phyloP scores from a whole-genome alignment of 2,797 vertebrate species.

The Betta splendens region DNA sequence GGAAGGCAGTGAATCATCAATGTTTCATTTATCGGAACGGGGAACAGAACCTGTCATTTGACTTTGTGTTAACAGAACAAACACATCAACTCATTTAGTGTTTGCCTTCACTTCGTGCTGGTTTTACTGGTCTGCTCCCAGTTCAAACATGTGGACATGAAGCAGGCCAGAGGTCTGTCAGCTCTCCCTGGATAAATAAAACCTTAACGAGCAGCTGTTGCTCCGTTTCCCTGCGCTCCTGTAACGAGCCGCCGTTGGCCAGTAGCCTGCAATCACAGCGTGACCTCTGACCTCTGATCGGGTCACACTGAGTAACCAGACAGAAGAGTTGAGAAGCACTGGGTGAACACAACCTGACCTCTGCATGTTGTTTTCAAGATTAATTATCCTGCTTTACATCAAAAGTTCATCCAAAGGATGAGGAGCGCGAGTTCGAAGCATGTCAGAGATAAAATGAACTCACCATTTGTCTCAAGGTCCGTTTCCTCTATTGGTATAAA shows the following conservation, averaged over 20 bases:
- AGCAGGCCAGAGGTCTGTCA: constrained; percentile 1
- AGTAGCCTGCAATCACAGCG: constrained; percentile 9
- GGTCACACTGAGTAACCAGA: constrained; percentile 19
- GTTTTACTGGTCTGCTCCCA: constrained; percentile 19
- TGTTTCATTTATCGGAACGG: too few relatives aligned
- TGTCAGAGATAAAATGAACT: too few relatives aligned
- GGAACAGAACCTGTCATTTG: too few relatives aligned
- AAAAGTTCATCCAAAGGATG: constrained; percentile 5
- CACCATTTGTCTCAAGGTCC: too few relatives aligned
- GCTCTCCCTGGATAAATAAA: constrained; percentile 9
- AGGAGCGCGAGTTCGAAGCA: neutral
- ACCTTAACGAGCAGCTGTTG: constrained; percentile 39
- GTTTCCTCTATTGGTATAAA: neutral
- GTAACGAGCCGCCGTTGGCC: constrained; percentile 22
- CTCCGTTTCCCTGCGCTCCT: constrained; percentile 7
- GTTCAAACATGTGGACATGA: neutral
- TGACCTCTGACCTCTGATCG: constrained; percentile 36
- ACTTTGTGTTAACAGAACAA: too few relatives aligned
- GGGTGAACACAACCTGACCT: constrained; percentile 17
- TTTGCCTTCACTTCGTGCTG: too few relatives aligned
- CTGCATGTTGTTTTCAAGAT: neutral
- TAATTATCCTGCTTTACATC: constrained; percentile 15
- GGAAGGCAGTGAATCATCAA: too few relatives aligned
- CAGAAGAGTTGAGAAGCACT: neutral
- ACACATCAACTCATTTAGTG: too few relatives aligned